Evolutionary conservation across 2,113 vertebrate species (phyloP).

Genomic region (Cygnus atratus): DNA sequence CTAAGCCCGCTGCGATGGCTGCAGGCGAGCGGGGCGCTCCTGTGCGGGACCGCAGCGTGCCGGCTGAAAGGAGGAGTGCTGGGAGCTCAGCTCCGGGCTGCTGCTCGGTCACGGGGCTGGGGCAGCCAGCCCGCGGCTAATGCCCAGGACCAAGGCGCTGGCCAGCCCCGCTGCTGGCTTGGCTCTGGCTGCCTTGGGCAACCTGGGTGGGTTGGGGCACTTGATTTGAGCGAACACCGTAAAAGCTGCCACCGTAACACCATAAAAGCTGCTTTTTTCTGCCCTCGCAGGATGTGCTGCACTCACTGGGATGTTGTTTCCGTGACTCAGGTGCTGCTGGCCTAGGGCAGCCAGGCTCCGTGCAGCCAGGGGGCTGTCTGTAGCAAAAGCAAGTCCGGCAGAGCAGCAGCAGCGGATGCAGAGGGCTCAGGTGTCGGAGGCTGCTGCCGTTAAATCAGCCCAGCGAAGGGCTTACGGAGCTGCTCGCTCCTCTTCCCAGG

Average conservation of each 20-base stretch:
- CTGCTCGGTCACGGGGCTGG: background rate
- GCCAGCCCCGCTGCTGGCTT: fast-evolving
- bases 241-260: background rate
- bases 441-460: background rate
- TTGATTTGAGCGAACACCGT: background rate
- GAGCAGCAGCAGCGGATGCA: background rate
- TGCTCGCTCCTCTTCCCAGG: background rate
- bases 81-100: background rate
- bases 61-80: no score
- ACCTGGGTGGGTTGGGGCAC: background rate
- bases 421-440: background rate
- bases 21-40: background rate
- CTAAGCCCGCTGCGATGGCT: background rate
- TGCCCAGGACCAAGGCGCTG: background rate
- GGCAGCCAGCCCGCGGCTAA: background rate
- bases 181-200: background rate
- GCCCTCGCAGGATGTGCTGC: background rate
- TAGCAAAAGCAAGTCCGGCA: background rate
- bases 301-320: background rate
- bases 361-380: background rate
- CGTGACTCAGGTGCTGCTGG: background rate
- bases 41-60: background rate
- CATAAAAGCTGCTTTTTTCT: background rate
- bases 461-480: background rate
- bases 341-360: background rate